Percentiles rank a stretch among this genome's conserved stretches.
Evolutionary conservation across 2,113 vertebrate genomes (phyloP).

Genomic region (Lycaon pictus): DNA sequence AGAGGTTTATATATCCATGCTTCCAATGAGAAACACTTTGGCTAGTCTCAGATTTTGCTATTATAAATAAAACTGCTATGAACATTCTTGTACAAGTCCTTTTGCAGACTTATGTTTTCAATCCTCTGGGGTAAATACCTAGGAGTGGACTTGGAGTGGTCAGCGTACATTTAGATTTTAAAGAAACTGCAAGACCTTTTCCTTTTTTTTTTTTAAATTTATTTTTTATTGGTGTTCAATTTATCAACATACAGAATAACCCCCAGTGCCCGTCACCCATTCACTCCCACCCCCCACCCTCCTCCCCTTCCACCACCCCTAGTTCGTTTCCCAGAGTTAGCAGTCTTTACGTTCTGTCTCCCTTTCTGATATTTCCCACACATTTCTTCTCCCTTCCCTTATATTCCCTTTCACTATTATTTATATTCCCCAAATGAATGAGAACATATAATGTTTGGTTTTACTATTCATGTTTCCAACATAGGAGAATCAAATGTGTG

Average conservation of each 20-base stretch:
- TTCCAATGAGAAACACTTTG: neutral
- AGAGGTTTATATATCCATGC: neutral
- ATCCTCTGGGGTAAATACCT: neutral
- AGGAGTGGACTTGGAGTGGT: neutral
- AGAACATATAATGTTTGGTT: neutral
- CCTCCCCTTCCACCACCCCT: too few relatives aligned
- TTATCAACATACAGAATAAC: too few relatives aligned
- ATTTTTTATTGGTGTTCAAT: too few relatives aligned
- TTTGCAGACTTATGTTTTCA: neutral
- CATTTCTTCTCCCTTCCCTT: too few relatives aligned
- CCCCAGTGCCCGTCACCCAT: too few relatives aligned
- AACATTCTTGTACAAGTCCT: neutral
- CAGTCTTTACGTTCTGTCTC: too few relatives aligned
- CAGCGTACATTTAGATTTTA: neutral
- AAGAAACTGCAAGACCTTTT: slow-evolving; percentile 28
- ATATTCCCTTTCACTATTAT: too few relatives aligned
- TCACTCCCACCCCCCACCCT: too few relatives aligned
- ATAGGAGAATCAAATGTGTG: slow-evolving; percentile 1
- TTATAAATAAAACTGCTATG: neutral
- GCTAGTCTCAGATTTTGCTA: slow-evolving; percentile 2
- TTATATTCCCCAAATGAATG: too few relatives aligned
- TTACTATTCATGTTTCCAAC: neutral
- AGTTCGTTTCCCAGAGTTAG: too few relatives aligned
- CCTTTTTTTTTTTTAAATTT: neutral
- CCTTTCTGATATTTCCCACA: too few relatives aligned